Base-by-base conservation (phyloP, 2,888 invertebrate genomes). In the Loripinus fragilis region DNA sequence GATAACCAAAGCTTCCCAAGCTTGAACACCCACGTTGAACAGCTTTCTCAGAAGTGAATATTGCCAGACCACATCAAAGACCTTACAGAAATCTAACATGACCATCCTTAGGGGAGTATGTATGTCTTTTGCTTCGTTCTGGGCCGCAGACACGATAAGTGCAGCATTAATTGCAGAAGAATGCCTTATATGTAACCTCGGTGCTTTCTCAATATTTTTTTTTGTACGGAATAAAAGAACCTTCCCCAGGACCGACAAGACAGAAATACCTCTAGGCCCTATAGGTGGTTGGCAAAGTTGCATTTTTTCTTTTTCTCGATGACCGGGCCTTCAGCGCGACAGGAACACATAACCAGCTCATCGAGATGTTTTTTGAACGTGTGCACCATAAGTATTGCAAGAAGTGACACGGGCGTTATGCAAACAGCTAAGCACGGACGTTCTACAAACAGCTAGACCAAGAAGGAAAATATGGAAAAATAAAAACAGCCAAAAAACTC, bases 41-140 rank as follows among this genome's bases (percentile, higher is more conserved):
- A 8, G 12, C 50, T 50, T 50, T n/a, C 50, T 50, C 8, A 50
- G 7, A 7, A 50, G n/a, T 12, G 50, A 50, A n/a, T 50, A 12
- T n/a, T 50, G 50, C 50, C 50, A 50, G 15, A 50, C 50, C 50
- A 50, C 50, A 50, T 50, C 50, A 50, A 50, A 20, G 23, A n/a
- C 50, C n/a, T 50, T 50, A n/a, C 5, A 12, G 23, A n/a, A 12
- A 50, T 50, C n/a, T n/a, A 20, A n/a, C 5, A n/a, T 50, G 7
- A 50, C 50, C n/a, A 50, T n/a, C 20, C 23, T 12, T 50, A 50
- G n/a, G 7, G 15, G 20, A 7, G 15, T n/a, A 7, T 50, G 15
- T 7, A n/a, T 20, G 50, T 50, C 50, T 50, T 12, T n/a, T 7
- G n/a, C 50, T 50, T 50, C 50, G n/a, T 50, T 50, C n/a, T 50